Evolutionary conservation across 2,888 invertebrate genomes (phyloP).

Genomic region (Tetragnatha montana): DNA sequence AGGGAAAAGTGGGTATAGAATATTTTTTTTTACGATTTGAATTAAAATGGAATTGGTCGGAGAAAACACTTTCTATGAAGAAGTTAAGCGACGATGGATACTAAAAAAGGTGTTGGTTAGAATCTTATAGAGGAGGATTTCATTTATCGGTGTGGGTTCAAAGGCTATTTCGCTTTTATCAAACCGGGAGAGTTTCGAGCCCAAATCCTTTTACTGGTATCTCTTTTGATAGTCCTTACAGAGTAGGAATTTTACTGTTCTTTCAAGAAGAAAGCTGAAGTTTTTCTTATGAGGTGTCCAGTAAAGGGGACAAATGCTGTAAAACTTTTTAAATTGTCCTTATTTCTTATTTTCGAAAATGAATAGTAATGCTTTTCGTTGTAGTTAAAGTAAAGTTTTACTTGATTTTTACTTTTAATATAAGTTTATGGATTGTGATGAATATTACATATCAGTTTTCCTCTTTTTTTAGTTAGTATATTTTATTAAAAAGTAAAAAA

Average conservation of each 20-base stretch:
- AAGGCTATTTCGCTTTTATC: not conserved
- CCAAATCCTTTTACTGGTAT: not conserved
- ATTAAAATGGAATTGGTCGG: not conserved
- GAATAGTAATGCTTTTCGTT: too few relatives aligned
- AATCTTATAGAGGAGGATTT: not conserved
- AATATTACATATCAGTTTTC: too few relatives aligned
- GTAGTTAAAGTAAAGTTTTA: too few relatives aligned
- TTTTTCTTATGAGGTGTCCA: too few relatives aligned
- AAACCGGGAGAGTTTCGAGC: not conserved
- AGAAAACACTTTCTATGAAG: not conserved
- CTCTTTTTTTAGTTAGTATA: too few relatives aligned
- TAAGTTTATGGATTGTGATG: too few relatives aligned
- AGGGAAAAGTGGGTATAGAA: not conserved
- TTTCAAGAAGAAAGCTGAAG: not conserved
- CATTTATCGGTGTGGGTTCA: not conserved
- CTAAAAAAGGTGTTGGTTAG: not conserved
- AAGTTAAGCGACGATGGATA: not conserved
- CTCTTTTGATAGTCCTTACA: not conserved
- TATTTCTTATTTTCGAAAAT: too few relatives aligned
- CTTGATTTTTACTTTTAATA: too few relatives aligned
- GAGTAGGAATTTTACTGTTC: not conserved
- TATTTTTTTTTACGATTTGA: not conserved
- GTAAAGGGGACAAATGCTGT: too few relatives aligned
- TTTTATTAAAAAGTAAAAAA: too few relatives aligned
- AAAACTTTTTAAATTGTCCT: too few relatives aligned